Conservation (phyloP, 2,113 vertebrate genomes). For the Otocyon megalotis region DNA sequence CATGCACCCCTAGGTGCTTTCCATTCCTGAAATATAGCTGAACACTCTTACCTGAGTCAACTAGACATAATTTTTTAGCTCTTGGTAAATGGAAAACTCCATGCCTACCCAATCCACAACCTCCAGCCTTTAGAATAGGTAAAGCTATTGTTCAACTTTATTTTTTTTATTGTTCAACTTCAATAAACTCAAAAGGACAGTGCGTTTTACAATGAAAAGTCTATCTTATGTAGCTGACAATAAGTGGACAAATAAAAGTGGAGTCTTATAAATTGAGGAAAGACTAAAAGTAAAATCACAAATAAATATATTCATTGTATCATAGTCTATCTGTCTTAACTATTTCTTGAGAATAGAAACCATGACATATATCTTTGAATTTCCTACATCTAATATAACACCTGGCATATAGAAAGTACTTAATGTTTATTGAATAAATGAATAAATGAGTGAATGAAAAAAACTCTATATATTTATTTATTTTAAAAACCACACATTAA, state of each 20-base stretch:
- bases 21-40: neutral
- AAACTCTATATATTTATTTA: neutral
- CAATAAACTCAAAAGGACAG: neutral
- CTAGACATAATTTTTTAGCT: neutral
- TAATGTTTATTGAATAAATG: neutral
- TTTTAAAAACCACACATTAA: neutral
- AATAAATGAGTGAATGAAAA: neutral
- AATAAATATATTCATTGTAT: neutral
- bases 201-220: neutral
- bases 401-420: neutral
- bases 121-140: neutral
- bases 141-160: neutral
- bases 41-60: neutral
- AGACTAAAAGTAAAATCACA: neutral
- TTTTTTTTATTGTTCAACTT: neutral
- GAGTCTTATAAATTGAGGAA: neutral
- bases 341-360: neutral
- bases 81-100: neutral
- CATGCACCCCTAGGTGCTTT: neutral
- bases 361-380: neutral
- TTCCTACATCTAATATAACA: neutral
- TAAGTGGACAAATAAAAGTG: neutral
- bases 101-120: neutral
- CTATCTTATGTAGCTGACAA: neutral
- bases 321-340: neutral